Evolutionary conservation across 2,113 vertebrate genomes (phyloP).

Genomic region (Bujurquina vittata): DNA sequence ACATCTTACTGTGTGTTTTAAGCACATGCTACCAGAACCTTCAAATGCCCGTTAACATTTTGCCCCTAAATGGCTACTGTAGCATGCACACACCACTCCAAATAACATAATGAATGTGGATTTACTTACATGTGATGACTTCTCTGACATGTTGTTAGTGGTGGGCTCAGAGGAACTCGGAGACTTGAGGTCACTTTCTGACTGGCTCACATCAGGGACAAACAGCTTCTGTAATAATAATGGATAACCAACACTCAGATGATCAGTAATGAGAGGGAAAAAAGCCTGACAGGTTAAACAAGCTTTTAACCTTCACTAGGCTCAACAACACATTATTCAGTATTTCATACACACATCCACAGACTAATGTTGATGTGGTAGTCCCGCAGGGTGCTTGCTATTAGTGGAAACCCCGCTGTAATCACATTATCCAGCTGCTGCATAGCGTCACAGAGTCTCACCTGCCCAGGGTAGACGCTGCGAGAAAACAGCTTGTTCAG

Average conservation of each 20-base stretch:
- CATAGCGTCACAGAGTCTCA: constrained; percentile 59
- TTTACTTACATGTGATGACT: constrained; percentile 80
- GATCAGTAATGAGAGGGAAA: not conserved
- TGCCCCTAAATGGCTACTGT: not conserved
- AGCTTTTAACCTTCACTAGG: not conserved
- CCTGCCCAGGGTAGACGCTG: constrained; percentile 94
- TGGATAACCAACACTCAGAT: not conserved
- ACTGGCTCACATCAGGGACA: constrained; percentile 86
- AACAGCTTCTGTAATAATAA: constrained; percentile 85
- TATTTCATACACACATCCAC: not conserved
- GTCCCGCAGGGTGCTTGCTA: too few species aligned
- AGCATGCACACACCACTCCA: not conserved
- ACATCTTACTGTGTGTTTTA: not conserved
- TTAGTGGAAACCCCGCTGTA: not conserved
- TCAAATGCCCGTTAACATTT: not conserved
- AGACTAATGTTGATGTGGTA: too few species aligned
- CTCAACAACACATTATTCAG: not conserved
- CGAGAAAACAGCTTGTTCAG: constrained; percentile 94
- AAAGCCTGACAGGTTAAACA: not conserved
- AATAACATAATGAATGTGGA: not conserved
- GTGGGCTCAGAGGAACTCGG: constrained; percentile 45
- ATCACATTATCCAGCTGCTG: not conserved
- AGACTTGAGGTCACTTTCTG: constrained; percentile 70
- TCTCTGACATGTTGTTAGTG: constrained; percentile 81
- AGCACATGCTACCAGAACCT: not conserved